Evolutionary conservation across 2,113 vertebrate species (phyloP).

Genomic region (Dendrocopos noguchii): DNA sequence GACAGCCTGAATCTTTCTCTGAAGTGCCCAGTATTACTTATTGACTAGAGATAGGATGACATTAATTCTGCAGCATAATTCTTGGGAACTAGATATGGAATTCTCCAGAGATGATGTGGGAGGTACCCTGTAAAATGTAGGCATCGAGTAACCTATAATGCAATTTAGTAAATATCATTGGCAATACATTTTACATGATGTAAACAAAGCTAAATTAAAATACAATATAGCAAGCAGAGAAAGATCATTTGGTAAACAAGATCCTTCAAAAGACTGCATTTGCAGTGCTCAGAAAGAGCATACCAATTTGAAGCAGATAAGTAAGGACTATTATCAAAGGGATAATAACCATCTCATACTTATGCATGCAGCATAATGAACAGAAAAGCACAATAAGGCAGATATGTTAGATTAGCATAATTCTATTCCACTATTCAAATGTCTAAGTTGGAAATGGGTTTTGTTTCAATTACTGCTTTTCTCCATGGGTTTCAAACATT

Average conservation of each 20-base stretch:
- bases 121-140: not conserved
- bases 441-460: conserved; percentile 64
- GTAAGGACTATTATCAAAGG: conserved; percentile 69
- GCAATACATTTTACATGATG: conserved; percentile 49
- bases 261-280: conserved; percentile 56
- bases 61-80: not conserved
- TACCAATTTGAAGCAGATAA: conserved; percentile 72
- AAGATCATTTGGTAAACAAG: conserved; percentile 62
- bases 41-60: not conserved
- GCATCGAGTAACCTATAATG: not conserved
- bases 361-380: conserved; percentile 71
- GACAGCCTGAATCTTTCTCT: not conserved
- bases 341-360: conserved; percentile 72
- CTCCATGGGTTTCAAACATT: conserved; percentile 58
- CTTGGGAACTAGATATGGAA: not conserved
- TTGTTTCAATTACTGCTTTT: conserved; percentile 73
- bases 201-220: conserved; percentile 70
- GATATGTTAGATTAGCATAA: conserved; percentile 77
- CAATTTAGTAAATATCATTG: conserved; percentile 45
- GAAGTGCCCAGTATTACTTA: not conserved
- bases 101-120: not conserved
- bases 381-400: conserved; percentile 70
- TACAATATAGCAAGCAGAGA: conserved; percentile 22
- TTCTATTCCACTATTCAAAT: conserved; percentile 75
- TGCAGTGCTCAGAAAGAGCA: conserved; percentile 48